Evolutionary conservation across 2,797 vertebrate genomes (phyloP).

Genomic region (Diceros bicornis): DNA sequence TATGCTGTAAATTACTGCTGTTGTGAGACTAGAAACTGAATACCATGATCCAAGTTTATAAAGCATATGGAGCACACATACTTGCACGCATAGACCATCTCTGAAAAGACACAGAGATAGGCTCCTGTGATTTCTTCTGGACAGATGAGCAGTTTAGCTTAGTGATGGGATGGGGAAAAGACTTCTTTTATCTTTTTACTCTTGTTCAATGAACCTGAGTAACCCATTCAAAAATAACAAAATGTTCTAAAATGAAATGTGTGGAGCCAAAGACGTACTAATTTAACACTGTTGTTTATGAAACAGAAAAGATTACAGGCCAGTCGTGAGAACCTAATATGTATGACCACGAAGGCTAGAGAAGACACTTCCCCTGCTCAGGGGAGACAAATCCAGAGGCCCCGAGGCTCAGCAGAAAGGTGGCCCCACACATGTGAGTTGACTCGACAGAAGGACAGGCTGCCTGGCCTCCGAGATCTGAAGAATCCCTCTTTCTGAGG

Average conservation of each 20-base stretch:
- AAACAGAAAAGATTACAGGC: neutral
- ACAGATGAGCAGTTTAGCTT: neutral
- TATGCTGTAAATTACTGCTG: neutral
- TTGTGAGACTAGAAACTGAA: neutral
- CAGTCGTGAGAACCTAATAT: neutral
- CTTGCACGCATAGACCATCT: neutral
- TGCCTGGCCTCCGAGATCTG: neutral
- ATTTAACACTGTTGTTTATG: neutral
- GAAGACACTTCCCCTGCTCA: neutral
- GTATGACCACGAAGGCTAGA: neutral
- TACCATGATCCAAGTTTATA: neutral
- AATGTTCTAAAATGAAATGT: conserved; percentile 39
- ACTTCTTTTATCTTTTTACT: neutral
- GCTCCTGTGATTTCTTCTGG: neutral
- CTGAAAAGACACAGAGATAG: neutral
- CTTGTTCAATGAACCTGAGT: neutral
- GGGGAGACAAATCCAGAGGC: neutral
- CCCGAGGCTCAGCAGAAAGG: neutral
- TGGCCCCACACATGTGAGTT: neutral
- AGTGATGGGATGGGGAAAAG: neutral
- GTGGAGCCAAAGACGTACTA: neutral
- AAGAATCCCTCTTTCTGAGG: neutral
- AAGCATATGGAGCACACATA: neutral
- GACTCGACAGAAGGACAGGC: neutral
- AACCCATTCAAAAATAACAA: conserved; percentile 37